Conservation (phyloP, 92 coral and sea anemone genomes). For the Umimayanthus kanabou region DNA sequence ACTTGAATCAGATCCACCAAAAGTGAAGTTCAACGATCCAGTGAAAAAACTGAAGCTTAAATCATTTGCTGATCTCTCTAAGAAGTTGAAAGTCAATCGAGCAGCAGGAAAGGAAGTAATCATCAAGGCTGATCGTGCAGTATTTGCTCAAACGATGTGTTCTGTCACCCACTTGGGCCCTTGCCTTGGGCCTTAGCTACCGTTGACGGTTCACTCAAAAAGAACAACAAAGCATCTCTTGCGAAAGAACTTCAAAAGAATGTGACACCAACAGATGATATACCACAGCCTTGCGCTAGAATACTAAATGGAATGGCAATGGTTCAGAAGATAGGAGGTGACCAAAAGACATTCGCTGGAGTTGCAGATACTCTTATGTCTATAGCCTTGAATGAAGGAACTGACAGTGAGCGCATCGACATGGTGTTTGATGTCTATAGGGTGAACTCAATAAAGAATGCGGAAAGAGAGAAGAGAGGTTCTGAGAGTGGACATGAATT, state of each 20-base stretch:
- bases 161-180: slow-evolving; percentile 48
- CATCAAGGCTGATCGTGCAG: slow-evolving; percentile 48
- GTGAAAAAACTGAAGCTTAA: slow-evolving; percentile 42
- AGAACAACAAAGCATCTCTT: slow-evolving; percentile 49
- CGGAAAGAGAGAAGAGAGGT: slow-evolving; percentile 58
- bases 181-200: slow-evolving; percentile 51
- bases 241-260: slow-evolving; percentile 54
- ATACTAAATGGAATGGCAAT: slow-evolving; percentile 58
- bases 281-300: slow-evolving; percentile 53
- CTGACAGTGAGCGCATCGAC: slow-evolving; percentile 24
- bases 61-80: slow-evolving; percentile 43
- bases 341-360: slow-evolving; percentile 48
- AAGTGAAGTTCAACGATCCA: slow-evolving; percentile 3
- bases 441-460: slow-evolving; percentile 55
- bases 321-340: slow-evolving; percentile 51
- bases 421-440: too few species aligned
- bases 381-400: slow-evolving; percentile 24
- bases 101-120: slow-evolving; percentile 45
- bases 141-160: slow-evolving; percentile 53
- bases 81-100: slow-evolving; percentile 25
- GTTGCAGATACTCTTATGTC: slow-evolving; percentile 40
- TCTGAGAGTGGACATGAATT: slow-evolving; percentile 40
- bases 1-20: slow-evolving; percentile 25
- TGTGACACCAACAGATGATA: slow-evolving; percentile 44
- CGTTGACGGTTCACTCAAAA: slow-evolving; percentile 39